Conservation (phyloP, 2,888 invertebrate genomes). For the Agonopterix subpropinquella region DNA sequence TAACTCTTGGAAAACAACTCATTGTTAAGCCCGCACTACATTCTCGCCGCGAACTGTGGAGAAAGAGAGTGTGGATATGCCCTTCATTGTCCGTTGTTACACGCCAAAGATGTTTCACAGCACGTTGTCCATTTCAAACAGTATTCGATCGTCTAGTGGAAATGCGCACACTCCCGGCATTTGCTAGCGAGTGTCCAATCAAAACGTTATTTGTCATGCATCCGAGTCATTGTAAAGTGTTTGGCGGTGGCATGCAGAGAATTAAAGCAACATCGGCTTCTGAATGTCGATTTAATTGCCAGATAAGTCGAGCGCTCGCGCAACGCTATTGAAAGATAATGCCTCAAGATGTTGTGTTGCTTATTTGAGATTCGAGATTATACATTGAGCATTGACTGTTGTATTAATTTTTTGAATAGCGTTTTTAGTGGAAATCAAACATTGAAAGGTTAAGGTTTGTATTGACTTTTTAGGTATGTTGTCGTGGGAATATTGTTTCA, state of each 20-base stretch:
- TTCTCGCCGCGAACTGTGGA: no score
- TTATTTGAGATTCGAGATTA: conserved; percentile 54
- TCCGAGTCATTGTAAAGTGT: conserved; percentile 67
- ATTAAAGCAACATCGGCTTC: conserved; percentile 67
- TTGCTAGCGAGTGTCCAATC: conserved; percentile 57
- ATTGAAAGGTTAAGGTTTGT: background rate
- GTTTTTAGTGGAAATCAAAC: conserved; percentile 6
- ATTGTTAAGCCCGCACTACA: no score
- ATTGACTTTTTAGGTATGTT: background rate
- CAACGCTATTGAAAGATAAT: conserved; percentile 69
- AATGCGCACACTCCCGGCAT: conserved; percentile 22
- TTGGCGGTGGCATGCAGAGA: conserved; percentile 58
- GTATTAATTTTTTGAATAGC: conserved; percentile 11
- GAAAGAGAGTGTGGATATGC: no score
- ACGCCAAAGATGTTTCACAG: no score
- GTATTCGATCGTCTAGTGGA: conserved; percentile 11
- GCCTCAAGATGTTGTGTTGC: conserved; percentile 63
- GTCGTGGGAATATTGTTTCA: background rate
- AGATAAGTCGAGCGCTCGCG: conserved; percentile 64
- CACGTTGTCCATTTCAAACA: no score
- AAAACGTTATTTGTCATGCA: conserved; percentile 73
- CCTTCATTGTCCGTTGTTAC: no score
- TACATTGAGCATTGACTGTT: conserved; percentile 12
- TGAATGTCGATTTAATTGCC: conserved; percentile 75
- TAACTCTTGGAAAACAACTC: no score